Conservation (phyloP, 2,888 invertebrate genomes). For the Heliconius cydno region DNA sequence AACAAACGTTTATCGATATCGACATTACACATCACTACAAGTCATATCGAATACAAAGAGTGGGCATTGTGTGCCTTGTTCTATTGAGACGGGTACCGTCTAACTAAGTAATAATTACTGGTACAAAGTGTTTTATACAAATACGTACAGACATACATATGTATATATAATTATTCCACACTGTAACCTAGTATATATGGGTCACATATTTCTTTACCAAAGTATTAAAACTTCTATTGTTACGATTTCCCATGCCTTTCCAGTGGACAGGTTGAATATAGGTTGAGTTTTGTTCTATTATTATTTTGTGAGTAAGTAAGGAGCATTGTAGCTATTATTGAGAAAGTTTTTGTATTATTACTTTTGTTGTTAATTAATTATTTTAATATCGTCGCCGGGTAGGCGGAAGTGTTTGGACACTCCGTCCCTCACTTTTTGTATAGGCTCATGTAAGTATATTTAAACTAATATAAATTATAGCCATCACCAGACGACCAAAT, state of each 20-base stretch:
- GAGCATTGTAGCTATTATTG: not conserved
- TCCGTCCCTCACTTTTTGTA: not conserved
- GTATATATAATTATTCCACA: slow-evolving; percentile 25
- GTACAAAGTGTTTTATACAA: slow-evolving; percentile 29
- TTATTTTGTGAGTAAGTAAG: not conserved
- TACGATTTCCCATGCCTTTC: not conserved
- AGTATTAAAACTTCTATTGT: slow-evolving; percentile 30
- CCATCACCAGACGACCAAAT: too few relatives aligned
- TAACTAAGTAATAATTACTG: slow-evolving; percentile 45
- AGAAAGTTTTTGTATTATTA: not conserved
- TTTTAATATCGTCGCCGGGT: not conserved
- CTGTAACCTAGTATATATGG: slow-evolving; percentile 26
- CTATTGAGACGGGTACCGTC: slow-evolving; percentile 40
- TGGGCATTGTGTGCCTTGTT: slow-evolving; percentile 42
- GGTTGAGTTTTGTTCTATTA: not conserved
- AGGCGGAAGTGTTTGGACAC: not conserved
- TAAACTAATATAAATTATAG: too few relatives aligned
- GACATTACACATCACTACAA: slow-evolving; percentile 38
- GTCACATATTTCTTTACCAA: slow-evolving; percentile 29
- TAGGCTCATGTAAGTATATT: too few relatives aligned
- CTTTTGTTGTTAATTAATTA: not conserved
- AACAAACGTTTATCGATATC: slow-evolving; percentile 21
- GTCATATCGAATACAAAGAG: slow-evolving; percentile 52
- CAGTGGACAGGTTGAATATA: slow-evolving; percentile 5
- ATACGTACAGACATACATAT: slow-evolving; percentile 15